Conservation (phyloP, 2,113 vertebrate genomes). For the Leucopsar rothschildi region DNA sequence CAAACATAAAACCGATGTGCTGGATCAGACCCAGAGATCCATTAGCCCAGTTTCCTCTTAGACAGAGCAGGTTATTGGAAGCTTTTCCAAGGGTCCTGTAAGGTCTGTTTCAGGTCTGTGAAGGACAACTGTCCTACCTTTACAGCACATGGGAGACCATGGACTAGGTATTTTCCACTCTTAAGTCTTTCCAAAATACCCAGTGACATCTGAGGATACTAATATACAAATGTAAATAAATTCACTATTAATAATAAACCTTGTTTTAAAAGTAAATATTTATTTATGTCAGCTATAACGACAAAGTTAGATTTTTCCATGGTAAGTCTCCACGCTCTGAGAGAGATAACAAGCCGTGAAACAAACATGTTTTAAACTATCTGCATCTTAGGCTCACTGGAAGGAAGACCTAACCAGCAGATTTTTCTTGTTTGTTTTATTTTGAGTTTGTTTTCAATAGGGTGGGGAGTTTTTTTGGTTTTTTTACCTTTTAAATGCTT, state of each 20-base stretch:
- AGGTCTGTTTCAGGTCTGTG: neutral
- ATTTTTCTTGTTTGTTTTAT: neutral
- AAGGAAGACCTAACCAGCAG: neutral
- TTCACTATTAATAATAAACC: conserved; percentile 14
- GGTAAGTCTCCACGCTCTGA: neutral
- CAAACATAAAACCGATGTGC: neutral
- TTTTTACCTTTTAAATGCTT: conserved; percentile 95
- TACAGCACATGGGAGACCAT: neutral
- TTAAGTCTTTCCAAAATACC: neutral
- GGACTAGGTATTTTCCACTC: neutral
- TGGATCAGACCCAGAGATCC: conserved; percentile 29
- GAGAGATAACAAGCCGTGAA: neutral
- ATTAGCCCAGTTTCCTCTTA: conserved; percentile 31
- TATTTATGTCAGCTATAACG: neutral
- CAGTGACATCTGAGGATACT: neutral
- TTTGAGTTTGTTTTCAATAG: neutral
- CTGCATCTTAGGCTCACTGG: neutral
- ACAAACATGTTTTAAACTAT: neutral
- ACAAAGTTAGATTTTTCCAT: neutral
- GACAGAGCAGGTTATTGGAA: neutral
- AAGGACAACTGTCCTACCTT: neutral
- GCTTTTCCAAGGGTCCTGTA: neutral
- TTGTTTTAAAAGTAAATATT: neutral
- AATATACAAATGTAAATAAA: neutral
- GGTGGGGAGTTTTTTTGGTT: neutral